Evolutionary conservation across 2,113 vertebrate genomes (phyloP).

Genomic region (Melanotaenia duboulayi): DNA sequence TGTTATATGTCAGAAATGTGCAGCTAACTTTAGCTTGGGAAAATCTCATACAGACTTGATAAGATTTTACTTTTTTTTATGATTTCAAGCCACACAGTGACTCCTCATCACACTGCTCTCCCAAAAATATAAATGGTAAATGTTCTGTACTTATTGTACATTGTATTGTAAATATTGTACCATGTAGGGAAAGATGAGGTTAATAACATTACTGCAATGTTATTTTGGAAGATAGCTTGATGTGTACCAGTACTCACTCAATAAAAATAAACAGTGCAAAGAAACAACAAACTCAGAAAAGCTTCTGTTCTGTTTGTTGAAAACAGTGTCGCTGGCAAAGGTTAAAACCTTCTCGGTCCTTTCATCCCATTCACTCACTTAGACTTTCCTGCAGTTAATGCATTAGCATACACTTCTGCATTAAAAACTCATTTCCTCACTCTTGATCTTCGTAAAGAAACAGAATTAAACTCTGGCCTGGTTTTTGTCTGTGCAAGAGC

Average conservation of each 20-base stretch:
- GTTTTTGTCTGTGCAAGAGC: constrained; percentile 42
- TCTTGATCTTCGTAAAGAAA: constrained; percentile 34
- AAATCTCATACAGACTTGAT: constrained; percentile 1
- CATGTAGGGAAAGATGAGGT: constrained; percentile 55
- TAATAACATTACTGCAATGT: constrained; percentile 65
- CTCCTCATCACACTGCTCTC: constrained; percentile 31
- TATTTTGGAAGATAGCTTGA: constrained; percentile 74
- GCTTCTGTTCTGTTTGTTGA: constrained; percentile 61
- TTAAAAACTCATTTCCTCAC: constrained; percentile 42
- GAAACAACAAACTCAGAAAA: constrained; percentile 68
- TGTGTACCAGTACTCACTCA: constrained; percentile 61
- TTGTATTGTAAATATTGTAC: no score
- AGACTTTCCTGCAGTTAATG: constrained; percentile 34
- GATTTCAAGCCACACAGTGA: constrained; percentile 51
- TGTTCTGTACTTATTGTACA: no score
- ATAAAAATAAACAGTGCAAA: constrained; percentile 74
- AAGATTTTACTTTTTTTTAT: constrained; percentile 27
- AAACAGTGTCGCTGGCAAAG: constrained; percentile 64
- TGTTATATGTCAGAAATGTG: constrained; percentile 27
- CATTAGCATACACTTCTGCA: constrained; percentile 30
- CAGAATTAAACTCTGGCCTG: constrained; percentile 40
- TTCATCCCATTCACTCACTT: constrained; percentile 53
- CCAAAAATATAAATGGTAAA: no score
- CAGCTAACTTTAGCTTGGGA: constrained; percentile 10
- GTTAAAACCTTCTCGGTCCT: constrained; percentile 27